phyloP scores from a whole-genome alignment of 2,797 vertebrate genomes.

The Sardinella longiceps region DNA sequence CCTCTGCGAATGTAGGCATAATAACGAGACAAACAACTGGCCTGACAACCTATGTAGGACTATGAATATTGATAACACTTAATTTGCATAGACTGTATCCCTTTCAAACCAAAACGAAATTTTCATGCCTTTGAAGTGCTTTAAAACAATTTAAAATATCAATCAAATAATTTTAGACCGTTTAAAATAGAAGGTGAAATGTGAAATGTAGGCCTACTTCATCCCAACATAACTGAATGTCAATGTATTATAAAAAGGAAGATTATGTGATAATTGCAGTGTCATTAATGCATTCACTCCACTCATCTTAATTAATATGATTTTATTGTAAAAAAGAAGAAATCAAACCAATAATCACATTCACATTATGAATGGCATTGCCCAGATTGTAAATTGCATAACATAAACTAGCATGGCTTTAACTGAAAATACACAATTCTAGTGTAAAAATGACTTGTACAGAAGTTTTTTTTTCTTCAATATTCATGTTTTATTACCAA shows the following conservation, averaged over 20 bases:
- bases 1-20: too few species aligned
- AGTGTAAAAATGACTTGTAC: not conserved
- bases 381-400: not conserved
- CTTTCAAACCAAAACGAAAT: too few species aligned
- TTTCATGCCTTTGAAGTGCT: too few species aligned
- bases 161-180: too few species aligned
- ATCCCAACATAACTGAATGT: not conserved
- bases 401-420: not conserved
- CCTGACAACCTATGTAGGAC: too few species aligned
- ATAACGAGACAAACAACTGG: too few species aligned
- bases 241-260: not conserved
- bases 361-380: not conserved
- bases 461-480: not conserved
- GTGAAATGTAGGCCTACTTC: too few species aligned
- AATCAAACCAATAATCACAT: not conserved
- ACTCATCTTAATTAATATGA: not conserved
- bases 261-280: not conserved
- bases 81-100: too few species aligned
- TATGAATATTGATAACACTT: too few species aligned
- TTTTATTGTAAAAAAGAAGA: not conserved
- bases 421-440: not conserved
- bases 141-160: too few species aligned
- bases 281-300: not conserved
- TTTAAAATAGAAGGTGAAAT: not conserved
- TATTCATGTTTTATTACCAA: slow-evolving; percentile 10